Evolutionary conservation across 2,888 invertebrate species (phyloP).

Genomic region (Phymatocera aterrima): DNA sequence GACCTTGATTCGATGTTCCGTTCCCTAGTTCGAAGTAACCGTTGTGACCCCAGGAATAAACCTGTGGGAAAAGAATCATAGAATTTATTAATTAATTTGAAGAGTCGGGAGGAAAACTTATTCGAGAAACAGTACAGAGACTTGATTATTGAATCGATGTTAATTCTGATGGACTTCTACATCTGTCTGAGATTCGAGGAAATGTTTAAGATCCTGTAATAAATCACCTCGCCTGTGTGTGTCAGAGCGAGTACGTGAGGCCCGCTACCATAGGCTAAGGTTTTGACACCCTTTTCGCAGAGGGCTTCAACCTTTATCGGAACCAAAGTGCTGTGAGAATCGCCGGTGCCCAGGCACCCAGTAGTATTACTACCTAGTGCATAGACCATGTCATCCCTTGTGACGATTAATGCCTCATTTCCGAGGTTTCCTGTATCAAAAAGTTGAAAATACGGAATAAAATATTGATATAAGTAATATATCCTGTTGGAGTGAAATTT

Average conservation of each 20-base stretch:
- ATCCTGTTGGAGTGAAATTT: background rate
- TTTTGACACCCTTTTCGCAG: constrained; percentile 76
- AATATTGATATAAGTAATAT: no score
- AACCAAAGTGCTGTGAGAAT: constrained; percentile 75
- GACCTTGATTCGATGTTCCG: constrained; percentile 77
- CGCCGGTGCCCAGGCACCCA: constrained; percentile 78
- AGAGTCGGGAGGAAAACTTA: no score
- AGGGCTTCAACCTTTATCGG: constrained; percentile 76
- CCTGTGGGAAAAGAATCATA: constrained; percentile 53
- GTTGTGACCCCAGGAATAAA: constrained; percentile 80
- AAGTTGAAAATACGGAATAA: no score
- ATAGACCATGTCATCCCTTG: constrained; percentile 77
- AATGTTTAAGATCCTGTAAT: background rate
- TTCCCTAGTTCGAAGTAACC: constrained; percentile 79
- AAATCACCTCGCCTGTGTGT: constrained; percentile 74
- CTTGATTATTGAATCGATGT: no score
- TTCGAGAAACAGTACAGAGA: no score
- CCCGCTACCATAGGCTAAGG: constrained; percentile 78
- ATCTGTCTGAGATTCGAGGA: background rate
- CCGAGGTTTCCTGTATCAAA: constrained; percentile 74
- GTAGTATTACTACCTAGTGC: constrained; percentile 78
- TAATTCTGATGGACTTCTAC: no score
- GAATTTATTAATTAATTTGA: background rate
- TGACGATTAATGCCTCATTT: constrained; percentile 79
- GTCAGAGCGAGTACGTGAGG: constrained; percentile 79